Evolutionary conservation across 2,888 invertebrate genomes (phyloP), one percentile per base, ranked within the genome.

Genomic region (Ichneumon xanthorius): DNA sequence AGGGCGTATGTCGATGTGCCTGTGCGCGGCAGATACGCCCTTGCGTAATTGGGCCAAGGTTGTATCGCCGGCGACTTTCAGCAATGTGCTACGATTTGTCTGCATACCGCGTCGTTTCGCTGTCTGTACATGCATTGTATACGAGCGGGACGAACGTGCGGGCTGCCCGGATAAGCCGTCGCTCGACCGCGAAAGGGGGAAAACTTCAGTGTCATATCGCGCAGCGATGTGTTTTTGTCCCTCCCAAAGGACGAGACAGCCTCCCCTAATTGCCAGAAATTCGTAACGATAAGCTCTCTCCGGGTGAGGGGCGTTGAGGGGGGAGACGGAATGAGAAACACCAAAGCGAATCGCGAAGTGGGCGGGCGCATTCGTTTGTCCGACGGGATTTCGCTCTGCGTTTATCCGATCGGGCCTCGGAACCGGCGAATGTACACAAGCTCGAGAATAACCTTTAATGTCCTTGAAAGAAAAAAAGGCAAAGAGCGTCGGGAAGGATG

Each of bases 211-310:
- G 30, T 33, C 50, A 19, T 65, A 30, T 33, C 33, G n/a, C 33
- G 33, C 16, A 33, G 33, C 14, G n/a, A 11, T n/a, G 30, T 63
- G 30, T 33, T 16, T 63, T 16, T 16, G 63, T 33, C 6, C 16
- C 16, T 30, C 63, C 61, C 61, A 48, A 63, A 61, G 30, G 58
- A 14, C 63, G 19, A 19, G 7, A 48, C 4, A n/a, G 33, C 58
- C 33, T 19, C 61, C 26, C 14, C 58, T 70, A 78, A 70, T 70
- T 78, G 78, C 61, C 78, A 45, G 45, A 70, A 30, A 61, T 61
- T 22, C 37, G 19, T 33, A 70, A 45, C 45, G 19, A 58, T 70
- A 70, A 78, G 76, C 67, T 22, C 11, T 14, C 45, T 16, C 11
- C 45, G 19, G n/a, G 50, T 40, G 68, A 48, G 33, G 33, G 48